Conservation (phyloP, 2,888 invertebrate genomes). For the Drosophila cognata region DNA sequence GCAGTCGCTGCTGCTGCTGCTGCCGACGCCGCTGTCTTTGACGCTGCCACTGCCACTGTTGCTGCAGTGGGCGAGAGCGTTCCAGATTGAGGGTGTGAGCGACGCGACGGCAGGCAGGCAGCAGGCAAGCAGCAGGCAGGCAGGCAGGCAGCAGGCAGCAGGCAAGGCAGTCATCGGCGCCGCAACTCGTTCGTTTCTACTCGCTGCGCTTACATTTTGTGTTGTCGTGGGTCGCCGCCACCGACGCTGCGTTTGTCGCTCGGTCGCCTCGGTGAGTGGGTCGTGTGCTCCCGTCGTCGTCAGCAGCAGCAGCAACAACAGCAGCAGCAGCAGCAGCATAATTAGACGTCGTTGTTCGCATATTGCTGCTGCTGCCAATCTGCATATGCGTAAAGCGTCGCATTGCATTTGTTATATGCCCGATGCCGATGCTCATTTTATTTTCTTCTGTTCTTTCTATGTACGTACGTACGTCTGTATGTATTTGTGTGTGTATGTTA, state of each 20-base stretch:
- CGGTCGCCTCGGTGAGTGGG: slow-evolving; percentile 65
- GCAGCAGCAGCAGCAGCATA: slow-evolving; percentile 53
- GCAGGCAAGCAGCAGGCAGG: slow-evolving; percentile 6
- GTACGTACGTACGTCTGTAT: slow-evolving; percentile 5
- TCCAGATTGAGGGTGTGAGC: slow-evolving; percentile 34
- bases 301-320: slow-evolving; percentile 10
- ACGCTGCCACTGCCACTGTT: slow-evolving; percentile 8
- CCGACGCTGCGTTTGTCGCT: slow-evolving; percentile 52
- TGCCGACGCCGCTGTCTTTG: slow-evolving; percentile 1
- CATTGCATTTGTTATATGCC: slow-evolving; percentile 41
- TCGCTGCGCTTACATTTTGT: slow-evolving; percentile 61
- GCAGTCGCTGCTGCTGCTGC: slow-evolving; percentile 5
- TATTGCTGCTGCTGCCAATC: slow-evolving; percentile 39
- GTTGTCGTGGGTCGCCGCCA: slow-evolving; percentile 75
- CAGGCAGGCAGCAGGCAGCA: slow-evolving; percentile 1
- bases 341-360: slow-evolving; percentile 57
- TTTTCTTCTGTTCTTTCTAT: slow-evolving; percentile 8
- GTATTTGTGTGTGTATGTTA: background rate
- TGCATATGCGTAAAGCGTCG: slow-evolving; percentile 61
- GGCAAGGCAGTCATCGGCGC: slow-evolving; percentile 12
- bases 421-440: slow-evolving; percentile 21
- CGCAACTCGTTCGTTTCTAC: slow-evolving; percentile 57
- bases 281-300: slow-evolving; percentile 47
- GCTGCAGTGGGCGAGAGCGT: slow-evolving; percentile 52
- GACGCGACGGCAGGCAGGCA: slow-evolving; percentile 5